phyloP scores from a whole-genome alignment of 2,113 vertebrate genomes.

The Cottus gobio region DNA sequence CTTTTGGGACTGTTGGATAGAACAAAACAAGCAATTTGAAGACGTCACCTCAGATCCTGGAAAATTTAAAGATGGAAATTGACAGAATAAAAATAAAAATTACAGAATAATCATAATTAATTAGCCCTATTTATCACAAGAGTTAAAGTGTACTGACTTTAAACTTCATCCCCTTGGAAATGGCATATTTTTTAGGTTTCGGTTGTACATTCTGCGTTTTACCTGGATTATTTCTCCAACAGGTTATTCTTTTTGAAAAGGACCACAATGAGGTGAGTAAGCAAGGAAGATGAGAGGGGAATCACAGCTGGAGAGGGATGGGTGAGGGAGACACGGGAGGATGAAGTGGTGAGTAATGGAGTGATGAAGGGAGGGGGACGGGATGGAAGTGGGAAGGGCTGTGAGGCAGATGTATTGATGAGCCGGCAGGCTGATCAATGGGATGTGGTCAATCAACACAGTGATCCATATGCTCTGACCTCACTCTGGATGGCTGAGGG shows the following conservation, averaged over 20 bases:
- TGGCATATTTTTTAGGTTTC: background rate
- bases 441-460: constrained; percentile 67
- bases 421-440: constrained; percentile 61
- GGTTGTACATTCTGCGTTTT: background rate
- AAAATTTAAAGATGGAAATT: background rate
- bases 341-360: constrained; percentile 47
- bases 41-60: background rate
- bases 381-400: constrained; percentile 22
- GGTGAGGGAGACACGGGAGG: constrained; percentile 40
- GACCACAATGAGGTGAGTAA: background rate
- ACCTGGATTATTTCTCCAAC: background rate
- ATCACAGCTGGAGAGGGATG: constrained; percentile 40
- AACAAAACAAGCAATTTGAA: background rate
- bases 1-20: background rate
- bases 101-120: too few relatives aligned
- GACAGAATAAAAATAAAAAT: background rate
- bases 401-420: constrained; percentile 64
- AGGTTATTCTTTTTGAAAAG: background rate
- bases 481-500: constrained; percentile 45
- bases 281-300: constrained; percentile 27
- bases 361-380: constrained; percentile 22
- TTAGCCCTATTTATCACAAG: background rate
- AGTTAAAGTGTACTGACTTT: background rate
- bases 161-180: background rate
- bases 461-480: constrained; percentile 73